These are phyloP conservation scores for Drosophila quinaria DNA, from an alignment of 2,888 invertebrate genomes.

Conservation along the genomic window DNA sequence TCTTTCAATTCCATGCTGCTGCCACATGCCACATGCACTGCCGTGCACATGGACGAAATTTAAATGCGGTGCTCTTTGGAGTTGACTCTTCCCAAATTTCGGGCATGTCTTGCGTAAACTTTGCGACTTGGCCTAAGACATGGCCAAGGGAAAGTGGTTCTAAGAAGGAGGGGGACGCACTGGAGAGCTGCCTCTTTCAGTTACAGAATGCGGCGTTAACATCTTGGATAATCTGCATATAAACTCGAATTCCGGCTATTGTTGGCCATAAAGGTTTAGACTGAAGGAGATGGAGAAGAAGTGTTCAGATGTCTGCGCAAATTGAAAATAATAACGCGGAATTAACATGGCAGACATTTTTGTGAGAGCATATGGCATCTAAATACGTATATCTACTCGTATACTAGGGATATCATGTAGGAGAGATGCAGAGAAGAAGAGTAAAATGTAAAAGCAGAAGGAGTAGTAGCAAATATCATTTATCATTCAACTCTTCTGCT, in stretches of 20 bases:
- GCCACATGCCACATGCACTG: constrained; percentile 5
- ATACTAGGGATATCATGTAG: neutral
- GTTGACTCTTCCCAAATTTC: constrained; percentile 40
- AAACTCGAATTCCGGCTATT: constrained; percentile 18
- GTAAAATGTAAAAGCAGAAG: neutral
- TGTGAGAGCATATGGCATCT: constrained; percentile 9
- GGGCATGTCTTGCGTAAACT: constrained; percentile 52
- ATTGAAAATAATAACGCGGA: constrained; percentile 54
- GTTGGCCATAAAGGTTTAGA: neutral
- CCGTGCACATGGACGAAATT: constrained; percentile 44
- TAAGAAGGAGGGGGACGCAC: neutral
- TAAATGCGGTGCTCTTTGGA: constrained; percentile 42
- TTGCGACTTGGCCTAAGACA: constrained; percentile 24
- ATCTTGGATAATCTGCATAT: constrained; percentile 37
- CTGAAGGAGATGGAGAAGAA: neutral
- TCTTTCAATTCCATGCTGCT: constrained; percentile 58
- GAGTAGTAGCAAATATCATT: constrained; percentile 12
- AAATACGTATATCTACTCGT: neutral
- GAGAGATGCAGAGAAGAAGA: neutral
- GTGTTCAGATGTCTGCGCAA: constrained; percentile 40
- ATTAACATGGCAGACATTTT: constrained; percentile 46
- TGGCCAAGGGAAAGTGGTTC: neutral
- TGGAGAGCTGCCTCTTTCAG: constrained; percentile 16
- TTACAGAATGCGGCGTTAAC: constrained; percentile 18
- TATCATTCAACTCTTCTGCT: constrained; percentile 19